These are phyloP conservation scores for Cotesia chilonis DNA, from an alignment of 1,140 invertebrate species.

Conservation along the genomic window DNA sequence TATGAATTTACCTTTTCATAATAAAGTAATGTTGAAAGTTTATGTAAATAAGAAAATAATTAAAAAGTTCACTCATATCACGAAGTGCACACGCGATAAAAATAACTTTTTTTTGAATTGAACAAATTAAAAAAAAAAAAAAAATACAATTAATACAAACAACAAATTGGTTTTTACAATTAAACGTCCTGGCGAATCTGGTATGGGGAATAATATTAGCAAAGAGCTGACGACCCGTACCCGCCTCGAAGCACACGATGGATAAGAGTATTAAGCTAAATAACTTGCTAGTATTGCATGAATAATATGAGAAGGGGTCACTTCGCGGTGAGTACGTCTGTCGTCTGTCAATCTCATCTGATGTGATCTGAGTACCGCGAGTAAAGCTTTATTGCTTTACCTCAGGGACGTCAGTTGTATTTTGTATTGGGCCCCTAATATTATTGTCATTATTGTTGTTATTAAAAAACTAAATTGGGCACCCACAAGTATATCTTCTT, in stretches of 20 bases:
- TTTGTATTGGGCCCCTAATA: constrained; percentile 44
- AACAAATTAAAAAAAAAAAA: neutral
- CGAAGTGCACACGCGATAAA: neutral
- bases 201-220: no score
- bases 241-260: constrained; percentile 39
- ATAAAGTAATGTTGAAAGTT: constrained; percentile 12
- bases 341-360: constrained; percentile 53
- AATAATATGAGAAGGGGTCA: constrained; percentile 61
- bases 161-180: no score
- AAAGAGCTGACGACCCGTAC: constrained; percentile 7
- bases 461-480: no score
- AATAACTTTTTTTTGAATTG: neutral
- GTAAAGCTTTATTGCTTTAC: constrained; percentile 38
- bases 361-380: constrained; percentile 39
- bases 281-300: constrained; percentile 47
- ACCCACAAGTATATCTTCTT: no score
- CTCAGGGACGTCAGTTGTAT: constrained; percentile 52
- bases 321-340: constrained; percentile 57
- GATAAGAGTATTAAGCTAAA: constrained; percentile 45
- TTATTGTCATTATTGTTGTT: neutral
- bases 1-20: constrained; percentile 20
- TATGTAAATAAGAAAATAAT: neutral
- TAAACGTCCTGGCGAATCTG: no score
- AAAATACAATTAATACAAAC: constrained; percentile 16
- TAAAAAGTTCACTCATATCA: constrained; percentile 17